Base-by-base conservation (phyloP, 2,888 invertebrate genomes). In the Leptopilina myrica region DNA sequence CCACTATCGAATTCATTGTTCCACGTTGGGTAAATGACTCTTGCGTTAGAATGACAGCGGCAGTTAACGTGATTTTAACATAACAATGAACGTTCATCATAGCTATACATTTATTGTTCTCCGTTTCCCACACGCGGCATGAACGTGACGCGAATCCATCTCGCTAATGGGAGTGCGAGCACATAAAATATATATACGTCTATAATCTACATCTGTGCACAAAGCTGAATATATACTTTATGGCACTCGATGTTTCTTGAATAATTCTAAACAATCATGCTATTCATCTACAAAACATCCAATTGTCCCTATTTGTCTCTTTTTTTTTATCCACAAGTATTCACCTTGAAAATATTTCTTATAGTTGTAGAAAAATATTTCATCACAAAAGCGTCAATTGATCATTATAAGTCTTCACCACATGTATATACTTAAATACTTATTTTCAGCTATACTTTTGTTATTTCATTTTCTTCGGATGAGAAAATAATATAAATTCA, bases 61-160 rank as follows among this genome's bases (percentile, higher is more conserved):
- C 56, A 73, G 56, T 56, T 73, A 56, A n/a, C 73, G 56, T 33
- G 65, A 40, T 80, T 80, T 83, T 84, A 83, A 81, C 84, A 84
- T 84, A 78, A 84, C 83, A 85, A 85, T 84, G 80, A 79, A 77
- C 82, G 77, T 81, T 81, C 77, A 83, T 83, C 83, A 81, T 79
- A 78, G 76, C 77, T 49, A 49, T 77, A 64, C 76, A 78, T 78
- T 69, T 85, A 88, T 88, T 88, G 87, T 88, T 85, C 87, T 82
- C 80, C 79, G 83, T 69, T 49, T 88, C 87, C 85, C 89, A 88
- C 88, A 88, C 85, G 87, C 86, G 86, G 84, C 80, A 82, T 67
- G 81, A 86, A 89, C 88, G 88, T 88, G 88, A 87, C 83, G 84
- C 84, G 88, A 87, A 89, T 89, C 82, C 83, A 79, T 85, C 84